Conservation (phyloP, 2,797 vertebrate genomes). For the Peromyscus aztecus region DNA sequence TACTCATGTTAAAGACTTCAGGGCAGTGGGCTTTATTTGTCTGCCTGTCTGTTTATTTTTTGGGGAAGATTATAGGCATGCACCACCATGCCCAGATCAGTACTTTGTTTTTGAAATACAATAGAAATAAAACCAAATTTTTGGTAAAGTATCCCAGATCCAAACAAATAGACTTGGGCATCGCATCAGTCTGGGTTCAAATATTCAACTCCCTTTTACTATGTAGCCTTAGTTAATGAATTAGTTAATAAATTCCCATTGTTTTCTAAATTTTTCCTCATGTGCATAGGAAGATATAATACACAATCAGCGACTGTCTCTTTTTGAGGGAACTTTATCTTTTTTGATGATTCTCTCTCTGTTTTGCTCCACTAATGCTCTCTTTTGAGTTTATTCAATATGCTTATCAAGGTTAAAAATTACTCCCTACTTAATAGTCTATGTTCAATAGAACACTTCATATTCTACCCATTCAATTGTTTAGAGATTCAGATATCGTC, state of each 20-base stretch:
- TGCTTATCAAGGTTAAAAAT: background rate
- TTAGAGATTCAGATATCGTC: background rate
- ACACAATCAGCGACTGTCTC: background rate
- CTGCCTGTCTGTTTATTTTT: background rate
- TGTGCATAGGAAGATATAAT: background rate
- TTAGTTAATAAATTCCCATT: constrained; percentile 6
- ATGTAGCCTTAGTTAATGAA: background rate
- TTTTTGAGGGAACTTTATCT: background rate
- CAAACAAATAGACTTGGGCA: background rate
- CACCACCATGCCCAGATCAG: background rate
- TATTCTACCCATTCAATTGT: background rate
- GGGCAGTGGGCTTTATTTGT: background rate
- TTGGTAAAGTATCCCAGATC: background rate
- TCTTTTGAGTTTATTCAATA: background rate
- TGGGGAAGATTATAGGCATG: background rate
- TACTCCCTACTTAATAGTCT: background rate
- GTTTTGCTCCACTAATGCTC: background rate
- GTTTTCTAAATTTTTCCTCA: constrained; percentile 12
- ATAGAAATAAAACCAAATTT: background rate
- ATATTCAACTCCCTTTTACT: background rate
- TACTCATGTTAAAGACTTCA: constrained; percentile 19
- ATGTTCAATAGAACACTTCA: background rate
- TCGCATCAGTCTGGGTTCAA: background rate
- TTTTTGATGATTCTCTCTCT: background rate
- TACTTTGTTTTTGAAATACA: background rate